These are phyloP conservation scores for Carassius gibelio DNA, from an alignment of 2,113 vertebrate genomes.

Conservation along the genomic window DNA sequence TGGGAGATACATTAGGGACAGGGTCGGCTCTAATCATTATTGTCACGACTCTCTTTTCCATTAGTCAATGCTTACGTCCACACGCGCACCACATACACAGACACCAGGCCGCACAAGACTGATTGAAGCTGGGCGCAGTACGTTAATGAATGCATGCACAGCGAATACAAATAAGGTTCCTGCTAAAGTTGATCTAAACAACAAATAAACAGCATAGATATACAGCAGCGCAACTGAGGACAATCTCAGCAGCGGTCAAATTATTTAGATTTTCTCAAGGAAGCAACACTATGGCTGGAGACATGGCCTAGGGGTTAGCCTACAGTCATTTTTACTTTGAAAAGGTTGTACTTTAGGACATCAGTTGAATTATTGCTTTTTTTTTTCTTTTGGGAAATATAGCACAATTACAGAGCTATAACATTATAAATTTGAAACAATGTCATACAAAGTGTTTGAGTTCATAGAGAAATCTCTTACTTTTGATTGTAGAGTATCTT, in stretches of 20 bases:
- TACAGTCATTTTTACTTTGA: background rate
- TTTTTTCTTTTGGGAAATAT: no score
- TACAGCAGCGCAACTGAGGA: background rate
- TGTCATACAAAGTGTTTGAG: background rate
- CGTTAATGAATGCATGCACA: constrained; percentile 46
- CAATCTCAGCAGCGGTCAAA: constrained; percentile 10
- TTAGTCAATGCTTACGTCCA: constrained; percentile 40
- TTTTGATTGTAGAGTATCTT: no score
- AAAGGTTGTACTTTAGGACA: background rate
- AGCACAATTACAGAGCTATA: background rate
- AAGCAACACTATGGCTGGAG: background rate
- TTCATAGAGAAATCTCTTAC: no score
- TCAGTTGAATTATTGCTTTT: background rate
- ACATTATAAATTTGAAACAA: background rate
- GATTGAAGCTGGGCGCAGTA: constrained; percentile 41
- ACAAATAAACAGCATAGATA: constrained; percentile 30
- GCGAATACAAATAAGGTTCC: constrained; percentile 53
- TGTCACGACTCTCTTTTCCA: constrained; percentile 43
- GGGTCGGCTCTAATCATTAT: constrained; percentile 35
- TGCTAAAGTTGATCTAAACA: constrained; percentile 37
- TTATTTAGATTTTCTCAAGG: background rate
- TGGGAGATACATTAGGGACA: constrained; percentile 37
- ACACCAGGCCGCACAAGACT: constrained; percentile 37
- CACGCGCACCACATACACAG: constrained; percentile 30
- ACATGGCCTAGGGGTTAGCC: background rate